Base-by-base conservation (phyloP, 2,113 vertebrate species). In the Carassius carassius region DNA sequence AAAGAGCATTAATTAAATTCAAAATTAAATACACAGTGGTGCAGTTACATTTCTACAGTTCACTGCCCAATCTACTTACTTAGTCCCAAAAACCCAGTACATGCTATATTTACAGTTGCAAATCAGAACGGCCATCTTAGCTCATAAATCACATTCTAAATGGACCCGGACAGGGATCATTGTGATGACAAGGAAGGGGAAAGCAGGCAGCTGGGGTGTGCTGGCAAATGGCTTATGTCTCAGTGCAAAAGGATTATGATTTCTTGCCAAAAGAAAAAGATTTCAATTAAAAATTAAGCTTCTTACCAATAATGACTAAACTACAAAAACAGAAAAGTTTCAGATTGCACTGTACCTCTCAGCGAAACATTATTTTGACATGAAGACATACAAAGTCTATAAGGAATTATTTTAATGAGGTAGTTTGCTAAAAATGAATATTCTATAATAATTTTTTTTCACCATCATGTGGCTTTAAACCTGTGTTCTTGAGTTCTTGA, bases 161-260 rank as follows among this genome's bases (percentile, higher is more conserved):
- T 77, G 72, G 77, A 76, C 78, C 83, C 69, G 87, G 65, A 80
- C 80, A 56, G 79, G 54, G 70, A 44, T 88, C 69, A 85, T 51
- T 83, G 56, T 54, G 54, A 67, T 82, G 78, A 62, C 77, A 60
- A 77, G 44, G 44, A 84, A 77, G 67, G 72, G 51, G 81, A 85
- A 58, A 90, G 92, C 92, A 94, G 92, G 93, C 90, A 72, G 69
- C 47, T 37, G 47, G 82, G 78, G 84, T 84, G 78, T 78, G 78
- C 29, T n/a, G 65, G 73, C 44, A 82, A 85, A 85, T 82, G 78
- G 82, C 78, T 82, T 17, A 75, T 82, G 35, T 72, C 76, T 85
- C 73, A 47, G 73, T 44, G 72, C 67, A 65, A 49, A 35, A 74
- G 86, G 86, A 63, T 75, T 87, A 78, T 19, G 54, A 65, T 65